phyloP scores from a whole-genome alignment of 2,797 vertebrate genomes.

The Fratercula arctica region DNA sequence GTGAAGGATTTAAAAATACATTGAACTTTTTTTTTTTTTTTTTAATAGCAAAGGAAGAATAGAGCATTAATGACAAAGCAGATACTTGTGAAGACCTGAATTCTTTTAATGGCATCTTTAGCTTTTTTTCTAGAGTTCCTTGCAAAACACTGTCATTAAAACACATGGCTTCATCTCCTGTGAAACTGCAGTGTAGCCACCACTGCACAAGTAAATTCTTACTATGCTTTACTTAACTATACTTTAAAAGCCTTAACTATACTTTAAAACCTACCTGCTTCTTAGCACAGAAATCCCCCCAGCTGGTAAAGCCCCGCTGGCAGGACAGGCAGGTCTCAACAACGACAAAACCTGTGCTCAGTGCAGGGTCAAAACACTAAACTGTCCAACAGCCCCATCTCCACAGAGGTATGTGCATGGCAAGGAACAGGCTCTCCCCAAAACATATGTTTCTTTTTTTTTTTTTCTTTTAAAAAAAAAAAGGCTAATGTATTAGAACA shows the following conservation, averaged over 20 bases:
- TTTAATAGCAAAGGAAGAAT: neutral
- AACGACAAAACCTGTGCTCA: fast-evolving
- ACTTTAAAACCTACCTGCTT: neutral
- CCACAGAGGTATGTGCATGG: no score
- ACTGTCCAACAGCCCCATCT: neutral
- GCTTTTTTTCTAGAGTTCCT: neutral
- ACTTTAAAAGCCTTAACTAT: neutral
- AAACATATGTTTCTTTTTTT: neutral
- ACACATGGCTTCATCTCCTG: neutral
- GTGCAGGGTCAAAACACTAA: neutral
- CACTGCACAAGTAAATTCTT: neutral
- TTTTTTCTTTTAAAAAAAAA: neutral
- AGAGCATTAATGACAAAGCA: neutral
- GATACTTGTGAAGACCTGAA: neutral
- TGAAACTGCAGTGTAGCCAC: neutral
- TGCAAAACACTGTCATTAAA: neutral
- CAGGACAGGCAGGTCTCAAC: neutral
- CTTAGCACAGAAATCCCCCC: neutral
- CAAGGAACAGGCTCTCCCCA: neutral
- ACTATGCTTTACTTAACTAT: no score
- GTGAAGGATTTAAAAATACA: neutral
- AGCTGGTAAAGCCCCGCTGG: neutral
- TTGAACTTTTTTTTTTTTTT: neutral
- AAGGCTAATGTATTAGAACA: neutral
- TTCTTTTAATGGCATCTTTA: neutral